phyloP scores from a whole-genome alignment of 2,888 invertebrate genomes.

The Bhutanitis thaidina region DNA sequence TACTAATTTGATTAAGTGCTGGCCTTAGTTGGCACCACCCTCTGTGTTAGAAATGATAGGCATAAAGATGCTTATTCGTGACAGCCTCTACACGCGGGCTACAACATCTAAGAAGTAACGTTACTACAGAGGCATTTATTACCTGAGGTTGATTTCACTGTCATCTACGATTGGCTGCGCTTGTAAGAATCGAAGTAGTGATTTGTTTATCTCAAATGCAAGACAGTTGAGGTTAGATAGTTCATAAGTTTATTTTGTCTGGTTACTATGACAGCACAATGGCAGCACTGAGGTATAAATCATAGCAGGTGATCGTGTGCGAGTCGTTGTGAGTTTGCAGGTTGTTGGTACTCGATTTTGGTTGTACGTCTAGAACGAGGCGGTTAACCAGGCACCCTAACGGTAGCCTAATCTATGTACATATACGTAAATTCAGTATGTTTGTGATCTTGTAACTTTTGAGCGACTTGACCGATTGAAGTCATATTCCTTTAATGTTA shows the following conservation, averaged over 20 bases:
- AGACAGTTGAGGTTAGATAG: conserved; percentile 53
- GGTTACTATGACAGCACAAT: conserved; percentile 64
- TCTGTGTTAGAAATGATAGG: not conserved
- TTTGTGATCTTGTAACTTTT: too few relatives aligned
- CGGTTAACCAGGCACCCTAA: conserved; percentile 23
- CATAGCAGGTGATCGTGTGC: conserved; percentile 65
- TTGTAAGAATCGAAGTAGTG: conserved; percentile 19
- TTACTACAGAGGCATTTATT: conserved; percentile 5
- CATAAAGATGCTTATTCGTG: not conserved
- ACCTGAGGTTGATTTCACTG: conserved; percentile 3
- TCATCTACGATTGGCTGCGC: conserved; percentile 12
- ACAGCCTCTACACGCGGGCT: not conserved
- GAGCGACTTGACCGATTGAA: too few relatives aligned
- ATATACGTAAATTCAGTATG: too few relatives aligned
- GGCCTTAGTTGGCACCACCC: too few relatives aligned
- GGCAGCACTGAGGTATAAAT: conserved; percentile 58
- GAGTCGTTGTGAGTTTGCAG: conserved; percentile 37
- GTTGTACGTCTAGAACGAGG: conserved; percentile 30
- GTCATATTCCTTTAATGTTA: too few relatives aligned
- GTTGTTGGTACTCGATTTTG: conserved; percentile 47
- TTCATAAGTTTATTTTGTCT: conserved; percentile 56
- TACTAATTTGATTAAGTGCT: too few relatives aligned
- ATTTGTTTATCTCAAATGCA: conserved; percentile 40
- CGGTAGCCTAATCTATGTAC: conserved; percentile 18
- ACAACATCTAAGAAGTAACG: conserved; percentile 8